Evolutionary conservation across 2,113 vertebrate species (phyloP), one percentile per base, ranked within the genome.

Genomic region (Brachirus orientalis): DNA sequence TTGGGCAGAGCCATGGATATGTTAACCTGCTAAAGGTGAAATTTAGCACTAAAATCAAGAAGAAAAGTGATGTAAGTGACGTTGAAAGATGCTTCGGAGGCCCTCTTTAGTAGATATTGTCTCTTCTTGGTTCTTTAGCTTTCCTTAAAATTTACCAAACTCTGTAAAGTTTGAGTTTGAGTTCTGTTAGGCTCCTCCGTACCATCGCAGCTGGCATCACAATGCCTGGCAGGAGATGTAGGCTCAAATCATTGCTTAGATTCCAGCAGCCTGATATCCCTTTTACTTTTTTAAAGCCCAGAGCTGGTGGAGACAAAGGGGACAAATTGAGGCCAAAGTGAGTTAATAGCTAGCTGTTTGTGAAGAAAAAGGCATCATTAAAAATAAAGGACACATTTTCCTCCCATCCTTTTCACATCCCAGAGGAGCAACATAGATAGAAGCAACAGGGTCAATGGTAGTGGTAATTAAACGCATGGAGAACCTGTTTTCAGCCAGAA

Each of bases 391-490:
- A 50, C 19, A 53, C 13, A 48, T 10, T 36, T 2, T 41, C 17
- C 10, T 20, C 36, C 51, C 43, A 6, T 14, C 12, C 10, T 20
- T 8, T 50, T 6, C 18, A 10, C 50, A 22, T 28, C 63, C 63
- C 41, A 47, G 18, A 65, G 38, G 58, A 51, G n/a, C 16, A 33
- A 41, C 36, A 14, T 62, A 68, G 77, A 68, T 68, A 53, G 74
- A 65, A 40, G 35, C 36, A 58, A 53, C 57, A 37, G 35, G 59
- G 16, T 63, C 13, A 50, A 40, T 28, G 41, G 6, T 20, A 18
- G 46, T 60, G 65, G 66, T 84, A 78, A 78, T 81, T 68, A 64
- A 68, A 64, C 65, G 63, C 73, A 58, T 11, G 3, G 16, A 65
- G 70, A 51, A 14, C 14, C 14, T 41, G 33, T 46, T 68, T 52